Base-by-base conservation (phyloP, 2,113 vertebrate species). In the Cheilinus undulatus region DNA sequence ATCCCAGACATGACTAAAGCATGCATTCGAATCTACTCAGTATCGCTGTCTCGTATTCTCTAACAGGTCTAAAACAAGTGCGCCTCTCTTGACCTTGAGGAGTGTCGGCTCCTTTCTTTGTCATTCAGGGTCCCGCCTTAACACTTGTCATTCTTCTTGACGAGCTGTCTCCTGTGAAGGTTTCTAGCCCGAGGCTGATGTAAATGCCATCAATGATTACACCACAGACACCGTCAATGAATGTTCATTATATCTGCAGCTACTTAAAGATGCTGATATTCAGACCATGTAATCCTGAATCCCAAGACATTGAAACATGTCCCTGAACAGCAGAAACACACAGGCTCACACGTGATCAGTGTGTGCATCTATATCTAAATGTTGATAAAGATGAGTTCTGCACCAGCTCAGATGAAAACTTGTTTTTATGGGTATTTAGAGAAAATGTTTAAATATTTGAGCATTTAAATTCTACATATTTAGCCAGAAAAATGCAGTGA, bases 151-250 rank as follows among this genome's bases (percentile, higher is more conserved):
- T 42, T 82, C 72, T 76, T 45, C 32, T 46, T 42, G 40, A 42
- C 40, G 14, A 3, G 40, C 40, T 2, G 38, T 75, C 62, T 67
- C 53, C 59, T n/a, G 28, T 67, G 62, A 76, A 67, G 59, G 66
- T 58, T 36, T 19, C 17, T 42, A 2, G 57, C 83, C 78, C 2
- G 26, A 66, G 75, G 85, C 72, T 38, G 24, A 58, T 66, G 50
- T 53, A 69, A 78, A 57, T 60, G 62, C 28, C 72, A 77, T 85
- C 76, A 78, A 67, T 73, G 66, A 64, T 79, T 34, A 65, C 66
- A 72, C 52, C 63, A 57, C 58, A 64, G 24, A 32, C 57, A 42
- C 22, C 1, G 8, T 24, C 49, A 7, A 3, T 15, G 53, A 43
- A n/a, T 11, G 40, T 19, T 43, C 40, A n/a, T 42, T 15, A 42